Conservation (phyloP, 2,888 invertebrate species). For the Mythimna loreyi region DNA sequence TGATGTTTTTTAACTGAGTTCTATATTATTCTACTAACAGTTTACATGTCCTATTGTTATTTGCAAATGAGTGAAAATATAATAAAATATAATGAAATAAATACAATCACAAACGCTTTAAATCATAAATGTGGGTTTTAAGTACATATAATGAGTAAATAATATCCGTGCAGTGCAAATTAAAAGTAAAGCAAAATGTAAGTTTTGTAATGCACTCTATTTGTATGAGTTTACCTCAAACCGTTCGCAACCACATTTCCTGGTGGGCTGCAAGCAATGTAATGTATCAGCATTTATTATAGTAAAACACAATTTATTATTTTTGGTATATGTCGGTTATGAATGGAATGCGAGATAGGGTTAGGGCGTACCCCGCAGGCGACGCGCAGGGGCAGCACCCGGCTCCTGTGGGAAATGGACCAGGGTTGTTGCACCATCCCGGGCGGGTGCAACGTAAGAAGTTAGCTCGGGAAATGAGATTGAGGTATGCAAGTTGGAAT, state of each 20-base stretch:
- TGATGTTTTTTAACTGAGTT: constrained; percentile 10
- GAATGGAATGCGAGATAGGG: too few species aligned
- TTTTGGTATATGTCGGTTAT: too few species aligned
- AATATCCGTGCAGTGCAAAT: constrained; percentile 58
- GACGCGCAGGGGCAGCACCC: too few species aligned
- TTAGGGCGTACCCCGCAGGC: too few species aligned
- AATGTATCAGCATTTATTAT: constrained; percentile 53
- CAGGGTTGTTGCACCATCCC: too few species aligned
- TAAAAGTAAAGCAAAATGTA: constrained; percentile 52
- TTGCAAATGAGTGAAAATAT: constrained; percentile 41
- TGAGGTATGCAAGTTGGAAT: too few species aligned
- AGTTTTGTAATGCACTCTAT: constrained; percentile 61
- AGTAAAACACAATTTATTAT: constrained; percentile 28
- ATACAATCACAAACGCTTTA: constrained; percentile 31
- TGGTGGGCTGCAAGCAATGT: constrained; percentile 84
- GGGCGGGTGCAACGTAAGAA: too few species aligned
- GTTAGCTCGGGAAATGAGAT: too few species aligned
- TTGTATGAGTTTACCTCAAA: constrained; percentile 79
- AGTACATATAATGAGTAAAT: constrained; percentile 16
- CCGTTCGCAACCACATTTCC: constrained; percentile 82
- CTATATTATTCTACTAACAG: constrained; percentile 24
- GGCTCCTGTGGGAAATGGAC: too few species aligned
- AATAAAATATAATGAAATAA: constrained; percentile 36
- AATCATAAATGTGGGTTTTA: constrained; percentile 21
- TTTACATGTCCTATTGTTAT: constrained; percentile 20